phyloP scores from a whole-genome alignment of 2,113 vertebrate species.

The Columbina picui region DNA sequence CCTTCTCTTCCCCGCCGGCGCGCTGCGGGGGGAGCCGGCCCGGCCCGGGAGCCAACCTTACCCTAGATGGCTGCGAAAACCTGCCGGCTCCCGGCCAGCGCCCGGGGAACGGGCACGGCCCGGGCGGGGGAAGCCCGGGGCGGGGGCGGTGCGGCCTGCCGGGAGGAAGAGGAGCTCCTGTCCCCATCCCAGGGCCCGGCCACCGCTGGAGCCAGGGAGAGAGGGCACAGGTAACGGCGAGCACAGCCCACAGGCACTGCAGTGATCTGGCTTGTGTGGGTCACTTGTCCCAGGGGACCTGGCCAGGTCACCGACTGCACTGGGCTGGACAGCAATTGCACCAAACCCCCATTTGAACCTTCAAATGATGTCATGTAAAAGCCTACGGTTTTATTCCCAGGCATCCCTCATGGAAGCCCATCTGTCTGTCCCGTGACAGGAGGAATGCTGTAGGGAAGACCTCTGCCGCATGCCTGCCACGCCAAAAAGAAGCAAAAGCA shows the following conservation, averaged over 20 bases:
- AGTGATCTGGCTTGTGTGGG: rapidly evolving
- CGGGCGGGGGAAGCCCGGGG: background rate
- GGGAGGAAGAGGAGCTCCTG: background rate
- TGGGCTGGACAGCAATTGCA: background rate
- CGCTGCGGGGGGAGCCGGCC: background rate
- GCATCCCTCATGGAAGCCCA: background rate
- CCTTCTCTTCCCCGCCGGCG: background rate
- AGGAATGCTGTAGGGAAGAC: background rate
- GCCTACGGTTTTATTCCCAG: background rate
- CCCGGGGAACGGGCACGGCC: background rate
- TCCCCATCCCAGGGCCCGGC: background rate
- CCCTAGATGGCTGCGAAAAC: constrained; percentile 77
- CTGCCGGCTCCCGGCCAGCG: background rate
- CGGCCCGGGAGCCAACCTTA: constrained; percentile 10
- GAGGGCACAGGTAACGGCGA: background rate
- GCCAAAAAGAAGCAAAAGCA: background rate
- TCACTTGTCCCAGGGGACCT: background rate
- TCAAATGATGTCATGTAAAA: background rate
- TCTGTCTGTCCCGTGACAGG: background rate
- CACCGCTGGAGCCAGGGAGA: rapidly evolving
- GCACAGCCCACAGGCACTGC: background rate
- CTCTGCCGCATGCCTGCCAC: background rate
- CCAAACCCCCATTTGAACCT: background rate
- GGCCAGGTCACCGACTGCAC: background rate
- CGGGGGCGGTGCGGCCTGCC: rapidly evolving